Base-by-base conservation (phyloP, 2,888 invertebrate species). In the Minunthozetes semirufus region DNA sequence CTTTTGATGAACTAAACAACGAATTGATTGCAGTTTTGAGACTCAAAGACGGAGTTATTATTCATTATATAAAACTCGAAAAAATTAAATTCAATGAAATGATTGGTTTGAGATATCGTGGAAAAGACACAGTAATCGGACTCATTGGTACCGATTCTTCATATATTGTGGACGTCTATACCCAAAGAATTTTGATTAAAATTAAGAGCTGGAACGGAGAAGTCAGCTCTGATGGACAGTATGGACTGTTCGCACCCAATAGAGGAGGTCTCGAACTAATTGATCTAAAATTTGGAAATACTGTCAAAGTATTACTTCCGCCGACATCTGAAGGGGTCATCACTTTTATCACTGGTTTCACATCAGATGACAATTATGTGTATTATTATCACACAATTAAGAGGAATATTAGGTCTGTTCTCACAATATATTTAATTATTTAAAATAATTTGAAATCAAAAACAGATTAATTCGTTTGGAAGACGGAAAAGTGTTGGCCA, bases 351-450 rank as follows among this genome's bases (percentile, higher is more conserved):
- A 93, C 94, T 76, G 89, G 92, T 85, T 98, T 98, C 83, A 96
- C 94, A 76, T 90, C 91, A 78, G 93, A 90, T 1, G 94, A 97
- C 80, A 90, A 93, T 80, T 96, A 98, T 80, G 97, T 97, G 1
- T 87, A 97, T 72, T 98, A 98, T 82, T 98, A 98, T 81, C 97
- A 98, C 82, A 93, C 94, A 79, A 97, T 97, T 0, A 88, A 92
- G 80, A 93, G 95, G 83, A 97, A 97, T 0, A 86, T 98, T 74
- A 87, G 97, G 76, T 91, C 19, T 9, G 61, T 61, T 1, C 33
- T 59, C 59, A 59, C n/a, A n/a, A n/a, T n/a, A n/a, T n/a, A n/a
- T n/a, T n/a, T n/a, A 50, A 6, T 50, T n/a, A n/a, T 50, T 50
- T 50, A 9, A 13, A n/a, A 50, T 50, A 9, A 50, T 11, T 19